Percentiles rank a stretch among this genome's conserved stretches.
Evolutionary conservation across 2,888 invertebrate species (phyloP).

Genomic region (Cantharis lateralis): DNA sequence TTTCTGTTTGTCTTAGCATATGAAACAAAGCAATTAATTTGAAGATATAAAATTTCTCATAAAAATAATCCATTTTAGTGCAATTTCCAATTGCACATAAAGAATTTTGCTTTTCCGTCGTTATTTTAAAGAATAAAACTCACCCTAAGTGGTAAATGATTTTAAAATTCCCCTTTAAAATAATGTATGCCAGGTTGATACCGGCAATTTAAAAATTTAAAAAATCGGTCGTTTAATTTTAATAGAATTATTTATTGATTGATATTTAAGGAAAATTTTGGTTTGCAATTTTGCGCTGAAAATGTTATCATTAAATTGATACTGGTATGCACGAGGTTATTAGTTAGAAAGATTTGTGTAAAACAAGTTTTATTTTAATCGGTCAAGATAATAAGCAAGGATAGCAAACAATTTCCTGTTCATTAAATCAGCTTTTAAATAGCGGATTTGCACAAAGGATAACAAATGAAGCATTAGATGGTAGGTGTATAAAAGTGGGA

Average conservation of each 20-base stretch:
- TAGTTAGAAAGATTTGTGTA: not conserved
- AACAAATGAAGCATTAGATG: conserved; percentile 17
- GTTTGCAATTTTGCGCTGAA: not conserved
- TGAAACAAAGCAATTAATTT: not conserved
- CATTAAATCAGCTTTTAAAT: conserved; percentile 16
- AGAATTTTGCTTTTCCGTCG: not conserved
- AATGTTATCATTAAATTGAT: not conserved
- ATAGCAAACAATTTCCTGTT: conserved; percentile 15
- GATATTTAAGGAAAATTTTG: not conserved
- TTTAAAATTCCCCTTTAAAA: not conserved
- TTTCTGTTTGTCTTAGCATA: not conserved
- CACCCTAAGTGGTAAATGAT: not conserved
- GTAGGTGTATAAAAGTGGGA: conserved; percentile 20
- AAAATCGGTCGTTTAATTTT: not conserved
- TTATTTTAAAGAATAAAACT: not conserved
- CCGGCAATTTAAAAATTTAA: not conserved
- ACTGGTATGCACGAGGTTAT: not conserved
- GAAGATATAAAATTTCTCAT: not conserved
- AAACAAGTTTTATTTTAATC: conserved; percentile 20
- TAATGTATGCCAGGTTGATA: not conserved
- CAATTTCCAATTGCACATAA: not conserved
- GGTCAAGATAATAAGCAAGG: conserved; percentile 25
- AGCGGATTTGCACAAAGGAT: conserved; percentile 30
- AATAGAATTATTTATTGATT: not conserved
- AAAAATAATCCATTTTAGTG: not conserved